A percentile compares a stretch with the other conserved stretches of the same genome.
These are phyloP conservation scores for Mus musculus DNA, from an alignment of 2,113 vertebrate genomes.

Conservation along the genomic window DNA sequence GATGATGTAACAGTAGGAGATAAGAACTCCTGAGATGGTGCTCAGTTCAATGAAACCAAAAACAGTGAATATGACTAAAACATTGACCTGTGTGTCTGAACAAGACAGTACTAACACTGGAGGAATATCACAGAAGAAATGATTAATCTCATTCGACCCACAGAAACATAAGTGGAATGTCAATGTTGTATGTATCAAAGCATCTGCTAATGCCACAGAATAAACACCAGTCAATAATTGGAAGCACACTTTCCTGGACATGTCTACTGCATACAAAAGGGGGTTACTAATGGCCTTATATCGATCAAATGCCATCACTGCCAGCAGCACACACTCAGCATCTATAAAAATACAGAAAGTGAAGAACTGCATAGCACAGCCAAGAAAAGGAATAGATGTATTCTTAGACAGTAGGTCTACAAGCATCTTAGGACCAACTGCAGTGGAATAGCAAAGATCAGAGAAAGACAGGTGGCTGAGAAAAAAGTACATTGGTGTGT, in stretches of 20 bases:
- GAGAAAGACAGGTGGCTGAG: neutral
- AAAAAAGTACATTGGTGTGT: conserved; percentile 28
- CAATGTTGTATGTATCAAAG: neutral
- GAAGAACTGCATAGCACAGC: neutral
- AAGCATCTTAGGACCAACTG: neutral
- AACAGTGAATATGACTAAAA: neutral
- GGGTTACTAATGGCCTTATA: conserved; percentile 38
- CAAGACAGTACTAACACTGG: neutral
- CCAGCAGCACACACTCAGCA: neutral
- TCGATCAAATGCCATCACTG: conserved; percentile 2
- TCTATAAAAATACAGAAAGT: neutral
- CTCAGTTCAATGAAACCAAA: conserved; percentile 18
- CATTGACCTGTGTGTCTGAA: neutral
- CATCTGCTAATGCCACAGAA: neutral
- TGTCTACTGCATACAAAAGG: neutral
- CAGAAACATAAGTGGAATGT: conserved; percentile 21
- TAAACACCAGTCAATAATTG: neutral
- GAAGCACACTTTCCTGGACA: neutral
- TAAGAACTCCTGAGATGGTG: neutral
- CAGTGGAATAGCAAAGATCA: neutral
- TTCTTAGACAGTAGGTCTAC: neutral
- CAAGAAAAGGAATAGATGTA: neutral
- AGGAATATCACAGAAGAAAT: conserved; percentile 41
- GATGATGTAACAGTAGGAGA: conserved; percentile 21
- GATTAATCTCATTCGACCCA: conserved; percentile 9